phyloP scores from a whole-genome alignment of 2,797 vertebrate genomes.

The Megalops cyprinoides region DNA sequence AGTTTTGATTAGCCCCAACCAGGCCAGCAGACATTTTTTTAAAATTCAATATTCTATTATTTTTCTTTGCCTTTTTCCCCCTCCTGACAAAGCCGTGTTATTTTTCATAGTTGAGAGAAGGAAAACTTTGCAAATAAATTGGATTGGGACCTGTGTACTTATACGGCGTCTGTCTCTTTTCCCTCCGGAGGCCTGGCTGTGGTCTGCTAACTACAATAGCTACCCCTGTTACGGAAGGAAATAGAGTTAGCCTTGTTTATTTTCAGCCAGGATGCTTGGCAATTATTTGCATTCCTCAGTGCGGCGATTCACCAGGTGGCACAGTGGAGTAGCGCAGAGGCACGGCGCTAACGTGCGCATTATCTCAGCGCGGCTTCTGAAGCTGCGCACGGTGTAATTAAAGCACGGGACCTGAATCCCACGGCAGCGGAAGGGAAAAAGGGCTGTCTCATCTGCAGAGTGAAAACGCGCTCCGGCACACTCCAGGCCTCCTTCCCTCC shows the following conservation, averaged over 20 bases:
- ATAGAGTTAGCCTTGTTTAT: not conserved
- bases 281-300: not conserved
- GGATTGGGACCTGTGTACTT: not conserved
- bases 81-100: not conserved
- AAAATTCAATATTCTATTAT: not conserved
- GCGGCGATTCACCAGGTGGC: not conserved
- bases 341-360: not conserved
- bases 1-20: not conserved
- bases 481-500: slow-evolving; percentile 6
- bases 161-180: not conserved
- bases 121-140: not conserved
- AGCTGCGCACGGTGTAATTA: not conserved
- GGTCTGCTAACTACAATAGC: not conserved
- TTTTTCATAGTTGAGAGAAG: not conserved
- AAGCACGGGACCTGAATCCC: slow-evolving; percentile 2
- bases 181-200: not conserved
- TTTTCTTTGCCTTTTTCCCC: not conserved
- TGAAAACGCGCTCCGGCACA: too few relatives aligned
- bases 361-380: not conserved
- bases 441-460: slow-evolving; percentile 7
- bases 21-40: not conserved
- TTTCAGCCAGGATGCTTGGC: too few relatives aligned
- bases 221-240: not conserved
- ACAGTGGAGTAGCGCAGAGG: slow-evolving; percentile 2
- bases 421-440: not conserved